Evolutionary conservation across 92 coral and sea anemone genomes (phyloP).

Genomic region (Chrysogorgia sp.): DNA sequence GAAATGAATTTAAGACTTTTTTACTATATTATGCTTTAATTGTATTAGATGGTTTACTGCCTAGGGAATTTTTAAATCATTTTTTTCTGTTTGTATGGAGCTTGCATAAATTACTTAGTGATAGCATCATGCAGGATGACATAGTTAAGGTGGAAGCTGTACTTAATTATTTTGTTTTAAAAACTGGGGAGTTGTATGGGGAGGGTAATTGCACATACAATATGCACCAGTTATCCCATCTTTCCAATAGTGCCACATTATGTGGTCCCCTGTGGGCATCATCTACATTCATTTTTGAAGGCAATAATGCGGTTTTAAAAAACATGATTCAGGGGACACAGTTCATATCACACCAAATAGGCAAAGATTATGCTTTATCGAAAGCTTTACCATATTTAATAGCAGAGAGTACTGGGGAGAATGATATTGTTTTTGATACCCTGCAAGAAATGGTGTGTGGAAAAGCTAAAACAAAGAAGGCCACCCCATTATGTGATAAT

Average conservation of each 20-base stretch:
- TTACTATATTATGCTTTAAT: background rate
- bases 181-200: background rate
- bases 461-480: no score
- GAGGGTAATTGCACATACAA: constrained; percentile 3
- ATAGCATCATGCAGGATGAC: background rate
- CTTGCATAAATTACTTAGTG: background rate
- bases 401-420: no score
- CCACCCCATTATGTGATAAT: no score
- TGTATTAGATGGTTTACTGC: constrained; percentile 3
- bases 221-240: background rate
- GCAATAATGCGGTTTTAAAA: constrained; percentile 4
- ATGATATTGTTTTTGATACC: no score
- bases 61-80: constrained; percentile 13
- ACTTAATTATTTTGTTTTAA: background rate
- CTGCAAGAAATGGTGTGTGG: no score
- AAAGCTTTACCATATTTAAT: no score
- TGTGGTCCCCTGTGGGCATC: constrained; percentile 8
- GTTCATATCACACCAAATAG: background rate
- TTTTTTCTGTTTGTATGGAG: constrained; percentile 32
- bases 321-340: constrained; percentile 14
- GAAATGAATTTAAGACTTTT: constrained; percentile 24
- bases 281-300: constrained; percentile 2
- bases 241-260: background rate
- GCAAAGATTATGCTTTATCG: constrained; percentile 1
- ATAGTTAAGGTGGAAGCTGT: constrained; percentile 1